These are phyloP conservation scores for Chaetorhynchus papuensis DNA, from an alignment of 2,113 vertebrate genomes.

Conservation along the genomic window DNA sequence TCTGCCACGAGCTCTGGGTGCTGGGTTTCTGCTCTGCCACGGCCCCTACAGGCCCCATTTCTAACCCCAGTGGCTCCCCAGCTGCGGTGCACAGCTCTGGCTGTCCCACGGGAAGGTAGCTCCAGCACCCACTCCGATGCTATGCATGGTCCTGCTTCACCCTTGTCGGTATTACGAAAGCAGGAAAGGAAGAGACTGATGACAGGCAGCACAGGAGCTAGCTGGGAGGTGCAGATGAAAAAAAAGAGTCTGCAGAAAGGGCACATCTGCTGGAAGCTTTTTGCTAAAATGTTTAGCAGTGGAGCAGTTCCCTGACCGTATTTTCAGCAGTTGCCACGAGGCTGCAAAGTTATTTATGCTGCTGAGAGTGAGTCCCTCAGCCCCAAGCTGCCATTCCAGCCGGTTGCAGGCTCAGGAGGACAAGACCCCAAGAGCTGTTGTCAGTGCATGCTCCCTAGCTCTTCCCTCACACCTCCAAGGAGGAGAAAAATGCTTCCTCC, in stretches of 20 bases:
- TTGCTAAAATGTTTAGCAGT: background rate
- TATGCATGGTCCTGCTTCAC: accelerated
- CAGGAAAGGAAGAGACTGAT: background rate
- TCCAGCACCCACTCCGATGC: background rate
- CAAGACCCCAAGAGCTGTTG: background rate
- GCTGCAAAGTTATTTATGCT: background rate
- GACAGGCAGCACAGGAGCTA: background rate
- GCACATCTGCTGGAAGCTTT: background rate
- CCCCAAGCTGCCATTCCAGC: background rate
- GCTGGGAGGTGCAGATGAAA: background rate
- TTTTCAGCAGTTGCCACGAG: background rate
- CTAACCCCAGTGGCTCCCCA: background rate
- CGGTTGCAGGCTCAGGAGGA: background rate
- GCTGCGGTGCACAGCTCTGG: accelerated
- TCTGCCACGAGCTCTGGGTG: background rate
- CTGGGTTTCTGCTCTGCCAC: background rate
- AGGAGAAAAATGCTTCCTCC: background rate
- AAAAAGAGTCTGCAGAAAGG: background rate
- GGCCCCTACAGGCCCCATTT: background rate
- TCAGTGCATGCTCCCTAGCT: background rate
- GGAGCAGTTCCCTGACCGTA: background rate
- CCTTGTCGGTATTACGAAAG: accelerated
- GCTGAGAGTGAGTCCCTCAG: background rate
- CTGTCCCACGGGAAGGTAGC: background rate
- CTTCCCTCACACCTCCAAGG: background rate